Conservation (phyloP, 1,140 invertebrate species). For the Pachyrhynchus sulphureomaculatus region DNA sequence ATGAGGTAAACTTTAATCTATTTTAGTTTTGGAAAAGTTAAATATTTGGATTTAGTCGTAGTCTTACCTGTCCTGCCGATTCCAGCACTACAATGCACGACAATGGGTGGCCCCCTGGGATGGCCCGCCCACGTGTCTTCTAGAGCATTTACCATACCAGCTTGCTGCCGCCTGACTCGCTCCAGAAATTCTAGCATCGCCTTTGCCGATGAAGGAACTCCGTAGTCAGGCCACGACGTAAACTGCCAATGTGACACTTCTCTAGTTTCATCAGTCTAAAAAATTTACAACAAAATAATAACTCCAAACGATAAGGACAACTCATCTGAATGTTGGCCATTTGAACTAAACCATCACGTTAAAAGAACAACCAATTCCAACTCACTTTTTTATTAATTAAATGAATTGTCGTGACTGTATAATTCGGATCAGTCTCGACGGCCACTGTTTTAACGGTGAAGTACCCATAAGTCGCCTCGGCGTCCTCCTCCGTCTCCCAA, state of each 20-base stretch:
- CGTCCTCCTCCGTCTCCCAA: conserved; percentile 78
- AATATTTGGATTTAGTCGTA: no score
- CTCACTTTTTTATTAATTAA: conserved; percentile 81
- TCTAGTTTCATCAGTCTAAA: conserved; percentile 74
- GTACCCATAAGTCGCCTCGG: conserved; percentile 68
- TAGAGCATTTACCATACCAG: conserved; percentile 60
- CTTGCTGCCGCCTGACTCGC: conserved; percentile 70
- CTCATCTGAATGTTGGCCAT: no score
- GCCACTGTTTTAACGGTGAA: conserved; percentile 73
- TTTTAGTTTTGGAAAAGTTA: no score
- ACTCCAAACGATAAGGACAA: background rate
- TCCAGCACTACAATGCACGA: conserved; percentile 95
- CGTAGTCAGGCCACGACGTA: conserved; percentile 87
- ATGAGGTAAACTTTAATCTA: no score
- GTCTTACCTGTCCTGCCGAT: conserved; percentile 90
- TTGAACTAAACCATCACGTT: no score
- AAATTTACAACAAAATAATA: conserved; percentile 25
- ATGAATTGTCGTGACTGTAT: conserved; percentile 78
- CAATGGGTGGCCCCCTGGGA: conserved; percentile 92
- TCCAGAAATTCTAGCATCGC: conserved; percentile 82
- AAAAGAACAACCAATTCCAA: no score
- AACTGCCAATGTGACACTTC: conserved; percentile 83
- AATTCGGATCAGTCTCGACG: conserved; percentile 80
- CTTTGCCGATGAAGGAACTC: conserved; percentile 76
- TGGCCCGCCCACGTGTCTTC: conserved; percentile 74